Evolutionary conservation across 1,140 invertebrate genomes (phyloP).

Genomic region (Aphelenchoides besseyi): DNA sequence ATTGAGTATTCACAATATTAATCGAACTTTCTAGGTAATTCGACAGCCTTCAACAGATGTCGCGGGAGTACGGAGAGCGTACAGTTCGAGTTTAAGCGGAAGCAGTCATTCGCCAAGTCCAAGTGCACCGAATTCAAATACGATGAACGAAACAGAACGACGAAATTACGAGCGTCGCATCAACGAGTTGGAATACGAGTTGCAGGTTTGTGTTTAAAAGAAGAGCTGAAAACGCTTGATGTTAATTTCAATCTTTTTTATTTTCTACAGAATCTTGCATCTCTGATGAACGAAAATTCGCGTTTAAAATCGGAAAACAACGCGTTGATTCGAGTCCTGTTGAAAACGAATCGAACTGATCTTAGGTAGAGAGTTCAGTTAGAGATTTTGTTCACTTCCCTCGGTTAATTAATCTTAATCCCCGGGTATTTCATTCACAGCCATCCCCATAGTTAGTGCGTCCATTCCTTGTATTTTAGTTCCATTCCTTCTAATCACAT

Average conservation of each 20-base stretch:
- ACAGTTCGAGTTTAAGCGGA: conserved; percentile 1
- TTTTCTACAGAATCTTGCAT: conserved; percentile 12
- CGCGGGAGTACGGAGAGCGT: conserved; percentile 5
- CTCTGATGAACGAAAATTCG: conserved; percentile 22
- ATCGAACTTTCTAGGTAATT: conserved; percentile 7
- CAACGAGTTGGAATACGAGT: conserved; percentile 45
- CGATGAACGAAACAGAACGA: conserved; percentile 40
- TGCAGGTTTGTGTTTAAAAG: conserved; percentile 37
- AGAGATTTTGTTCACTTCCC: neutral
- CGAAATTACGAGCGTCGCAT: conserved; percentile 41
- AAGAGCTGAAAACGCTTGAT: neutral
- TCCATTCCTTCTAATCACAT: no score
- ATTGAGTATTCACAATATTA: neutral
- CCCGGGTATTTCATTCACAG: neutral
- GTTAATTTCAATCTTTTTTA: conserved; percentile 13
- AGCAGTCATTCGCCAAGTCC: neutral
- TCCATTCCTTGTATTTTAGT: no score
- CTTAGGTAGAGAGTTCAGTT: conserved; percentile 6
- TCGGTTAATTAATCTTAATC: neutral
- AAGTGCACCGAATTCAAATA: conserved; percentile 1
- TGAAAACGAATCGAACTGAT: conserved; percentile 34
- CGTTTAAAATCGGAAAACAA: conserved; percentile 36
- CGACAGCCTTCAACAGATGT: conserved; percentile 12
- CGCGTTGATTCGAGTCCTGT: conserved; percentile 40
- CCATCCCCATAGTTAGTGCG: conserved; percentile 15